Evolutionary conservation across 2,797 vertebrate species (phyloP).

Genomic region (Danionella dracula): DNA sequence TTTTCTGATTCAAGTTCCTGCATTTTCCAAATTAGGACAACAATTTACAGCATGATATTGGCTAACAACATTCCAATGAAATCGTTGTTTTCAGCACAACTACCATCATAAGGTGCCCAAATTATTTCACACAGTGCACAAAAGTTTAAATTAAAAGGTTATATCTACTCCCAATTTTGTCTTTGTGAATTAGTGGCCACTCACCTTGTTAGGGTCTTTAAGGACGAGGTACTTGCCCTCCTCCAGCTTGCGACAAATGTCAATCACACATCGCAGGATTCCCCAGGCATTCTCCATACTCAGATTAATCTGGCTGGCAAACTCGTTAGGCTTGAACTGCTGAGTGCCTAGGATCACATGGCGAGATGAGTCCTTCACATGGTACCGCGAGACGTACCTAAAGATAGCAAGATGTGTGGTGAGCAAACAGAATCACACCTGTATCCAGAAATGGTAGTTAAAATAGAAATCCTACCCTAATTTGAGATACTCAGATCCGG

Average conservation of each 20-base stretch:
- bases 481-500: conserved; percentile 94
- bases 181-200: neutral
- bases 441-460: no score
- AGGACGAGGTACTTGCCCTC: conserved; percentile 99
- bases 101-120: no score
- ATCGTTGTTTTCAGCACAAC: no score
- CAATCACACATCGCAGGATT: conserved; percentile 93
- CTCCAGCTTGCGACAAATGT: conserved; percentile 97
- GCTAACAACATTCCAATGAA: no score
- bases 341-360: conserved; percentile 95
- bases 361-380: conserved; percentile 90
- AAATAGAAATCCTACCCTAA: conserved; percentile 55
- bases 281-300: conserved; percentile 99
- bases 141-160: no score
- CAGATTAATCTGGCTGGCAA: conserved; percentile 98
- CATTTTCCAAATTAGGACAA: no score
- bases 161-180: no score
- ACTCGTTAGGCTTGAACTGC: conserved; percentile 98
- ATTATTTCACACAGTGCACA: no score
- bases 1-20: no score
- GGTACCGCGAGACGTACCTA: conserved; percentile 95
- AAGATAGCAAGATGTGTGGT: neutral
- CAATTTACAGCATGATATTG: no score
- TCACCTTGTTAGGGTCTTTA: conserved; percentile 97
- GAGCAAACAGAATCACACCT: neutral